Conservation (phyloP, 2,113 vertebrate species). For the Varanus komodoensis region DNA sequence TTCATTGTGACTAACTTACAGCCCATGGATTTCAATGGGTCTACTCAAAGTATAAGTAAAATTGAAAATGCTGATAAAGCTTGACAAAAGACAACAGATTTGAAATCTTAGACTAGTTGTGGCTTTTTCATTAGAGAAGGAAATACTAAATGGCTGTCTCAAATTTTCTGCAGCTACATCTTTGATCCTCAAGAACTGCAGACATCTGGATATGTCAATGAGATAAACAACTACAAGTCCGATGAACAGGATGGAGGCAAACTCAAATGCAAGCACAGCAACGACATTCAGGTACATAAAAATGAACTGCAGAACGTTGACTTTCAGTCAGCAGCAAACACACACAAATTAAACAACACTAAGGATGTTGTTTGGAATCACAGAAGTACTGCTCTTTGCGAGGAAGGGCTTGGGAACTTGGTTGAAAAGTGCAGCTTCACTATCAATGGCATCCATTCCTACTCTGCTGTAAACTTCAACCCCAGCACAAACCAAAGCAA, state of each 20-base stretch:
- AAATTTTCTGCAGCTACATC: constrained; percentile 74
- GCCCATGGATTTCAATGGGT: too few relatives aligned
- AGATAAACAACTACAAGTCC: constrained; percentile 70
- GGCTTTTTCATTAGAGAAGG: not conserved
- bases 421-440: constrained; percentile 24
- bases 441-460: constrained; percentile 63
- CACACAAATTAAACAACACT: not conserved
- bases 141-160: constrained; percentile 42
- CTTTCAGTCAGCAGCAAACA: constrained; percentile 32
- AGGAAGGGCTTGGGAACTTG: not conserved
- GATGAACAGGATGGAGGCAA: constrained; percentile 60
- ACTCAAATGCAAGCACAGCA: constrained; percentile 52
- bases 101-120: not conserved
- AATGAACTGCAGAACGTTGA: constrained; percentile 49
- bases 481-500: constrained; percentile 13
- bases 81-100: not conserved
- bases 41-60: too few relatives aligned
- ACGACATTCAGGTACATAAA: constrained; percentile 43
- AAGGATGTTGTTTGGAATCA: constrained; percentile 41
- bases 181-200: constrained; percentile 74
- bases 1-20: too few relatives aligned
- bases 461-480: not conserved
- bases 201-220: constrained; percentile 68
- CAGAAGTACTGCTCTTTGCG: not conserved
- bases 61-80: not conserved